Percentiles rank a stretch among this genome's conserved stretches.
These are phyloP conservation scores for Tribolium castaneum DNA, from an alignment of 1,140 invertebrate species.

Conservation along the genomic window DNA sequence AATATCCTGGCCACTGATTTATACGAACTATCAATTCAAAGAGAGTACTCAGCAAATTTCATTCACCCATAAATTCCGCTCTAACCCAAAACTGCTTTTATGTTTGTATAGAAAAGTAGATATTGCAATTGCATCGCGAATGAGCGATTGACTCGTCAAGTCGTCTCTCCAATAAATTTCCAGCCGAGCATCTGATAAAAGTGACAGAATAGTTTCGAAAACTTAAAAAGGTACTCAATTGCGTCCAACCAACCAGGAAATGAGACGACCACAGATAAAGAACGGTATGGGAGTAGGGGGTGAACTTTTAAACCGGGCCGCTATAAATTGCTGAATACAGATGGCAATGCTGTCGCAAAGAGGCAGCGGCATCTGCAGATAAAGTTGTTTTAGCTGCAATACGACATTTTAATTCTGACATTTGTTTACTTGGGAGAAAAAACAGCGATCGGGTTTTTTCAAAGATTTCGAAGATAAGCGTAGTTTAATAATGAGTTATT, in stretches of 20 bases:
- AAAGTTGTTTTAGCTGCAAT: slow-evolving; percentile 58
- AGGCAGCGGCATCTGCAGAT: slow-evolving; percentile 59
- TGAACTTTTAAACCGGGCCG: slow-evolving; percentile 58
- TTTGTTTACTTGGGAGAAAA: slow-evolving; percentile 49
- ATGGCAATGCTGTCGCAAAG: slow-evolving; percentile 55
- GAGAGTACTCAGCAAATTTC: slow-evolving; percentile 61
- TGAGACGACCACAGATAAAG: slow-evolving; percentile 61
- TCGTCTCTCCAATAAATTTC: slow-evolving; percentile 54
- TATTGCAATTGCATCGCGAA: slow-evolving; percentile 47
- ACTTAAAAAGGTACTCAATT: slow-evolving; percentile 62
- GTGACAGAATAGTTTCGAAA: slow-evolving; percentile 62
- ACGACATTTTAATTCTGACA: slow-evolving; percentile 59
- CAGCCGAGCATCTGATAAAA: slow-evolving; percentile 59
- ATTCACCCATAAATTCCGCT: slow-evolving; percentile 56
- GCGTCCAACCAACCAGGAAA: slow-evolving; percentile 62
- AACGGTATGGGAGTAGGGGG: slow-evolving; percentile 39
- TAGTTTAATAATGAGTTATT: slow-evolving; percentile 55
- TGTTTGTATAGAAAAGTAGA: slow-evolving; percentile 53
- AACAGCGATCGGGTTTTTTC: slow-evolving; percentile 1
- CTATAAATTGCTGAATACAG: slow-evolving; percentile 59
- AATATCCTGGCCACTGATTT: slow-evolving; percentile 60
- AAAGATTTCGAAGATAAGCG: slow-evolving; percentile 47
- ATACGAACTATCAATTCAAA: slow-evolving; percentile 60
- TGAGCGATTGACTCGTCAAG: slow-evolving; percentile 17
- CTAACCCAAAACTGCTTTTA: slow-evolving; percentile 53